phyloP scores from a whole-genome alignment of 2,113 vertebrate genomes.

The Toxostoma redivivum region DNA sequence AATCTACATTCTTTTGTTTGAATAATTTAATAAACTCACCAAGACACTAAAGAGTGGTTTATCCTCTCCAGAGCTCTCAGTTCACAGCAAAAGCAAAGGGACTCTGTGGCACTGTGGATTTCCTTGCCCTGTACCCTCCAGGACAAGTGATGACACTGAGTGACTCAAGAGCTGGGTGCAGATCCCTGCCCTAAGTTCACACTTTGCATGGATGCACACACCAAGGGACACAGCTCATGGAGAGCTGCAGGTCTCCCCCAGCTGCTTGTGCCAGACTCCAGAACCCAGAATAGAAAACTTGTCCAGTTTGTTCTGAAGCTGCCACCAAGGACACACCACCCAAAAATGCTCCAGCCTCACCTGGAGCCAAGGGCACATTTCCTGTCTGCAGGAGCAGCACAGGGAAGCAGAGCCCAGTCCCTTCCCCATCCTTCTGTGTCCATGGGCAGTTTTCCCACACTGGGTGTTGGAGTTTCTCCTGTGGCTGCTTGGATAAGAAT shows the following conservation, averaged over 20 bases:
- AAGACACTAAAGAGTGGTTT: not conserved
- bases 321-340: not conserved
- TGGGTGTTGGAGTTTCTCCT: not conserved
- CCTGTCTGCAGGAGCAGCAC: not conserved
- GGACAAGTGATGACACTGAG: not conserved
- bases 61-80: not conserved
- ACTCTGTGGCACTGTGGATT: not conserved
- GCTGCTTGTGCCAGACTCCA: not conserved
- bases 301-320: not conserved
- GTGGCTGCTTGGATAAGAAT: not conserved
- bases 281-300: not conserved
- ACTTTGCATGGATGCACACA: not conserved
- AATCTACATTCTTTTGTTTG: not conserved
- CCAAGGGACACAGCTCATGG: not conserved
- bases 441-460: not conserved
- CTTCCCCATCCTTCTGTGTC: not conserved
- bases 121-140: not conserved
- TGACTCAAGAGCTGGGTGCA: not conserved
- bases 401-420: not conserved
- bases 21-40: not conserved
- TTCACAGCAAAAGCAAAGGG: not conserved
- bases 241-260: not conserved
- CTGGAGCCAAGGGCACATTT: not conserved
- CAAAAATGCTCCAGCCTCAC: not conserved
- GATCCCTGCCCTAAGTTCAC: not conserved